A percentile compares a stretch with the other conserved stretches of the same genome.
These are phyloP conservation scores for Lomographa bimaculata DNA, from an alignment of 2,888 invertebrate genomes.

Conservation along the genomic window DNA sequence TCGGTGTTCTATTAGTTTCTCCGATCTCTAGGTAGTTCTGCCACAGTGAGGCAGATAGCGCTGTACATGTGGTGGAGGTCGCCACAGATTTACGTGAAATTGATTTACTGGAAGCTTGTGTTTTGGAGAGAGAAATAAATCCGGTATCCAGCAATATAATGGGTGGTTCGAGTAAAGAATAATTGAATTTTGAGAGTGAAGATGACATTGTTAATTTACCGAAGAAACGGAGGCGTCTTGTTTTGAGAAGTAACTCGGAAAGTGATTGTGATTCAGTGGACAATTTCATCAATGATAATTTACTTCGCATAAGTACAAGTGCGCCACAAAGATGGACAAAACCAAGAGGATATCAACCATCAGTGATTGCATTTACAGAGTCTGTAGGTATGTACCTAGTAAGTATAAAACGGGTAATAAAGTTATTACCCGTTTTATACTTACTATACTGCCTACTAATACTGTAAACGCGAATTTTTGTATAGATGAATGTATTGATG, in stretches of 20 bases:
- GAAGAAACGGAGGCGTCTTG: neutral
- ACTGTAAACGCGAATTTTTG: too few species aligned
- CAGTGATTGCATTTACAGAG: constrained; percentile 6
- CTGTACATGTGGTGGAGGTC: too few species aligned
- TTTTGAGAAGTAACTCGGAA: constrained; percentile 1
- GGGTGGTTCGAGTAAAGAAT: neutral
- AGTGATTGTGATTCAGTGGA: constrained; percentile 2
- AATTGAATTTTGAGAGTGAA: neutral
- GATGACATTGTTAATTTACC: neutral
- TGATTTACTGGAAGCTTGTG: neutral
- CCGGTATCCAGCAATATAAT: neutral
- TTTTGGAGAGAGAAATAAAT: neutral
- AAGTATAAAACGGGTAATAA: too few species aligned
- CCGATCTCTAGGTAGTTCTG: too few species aligned
- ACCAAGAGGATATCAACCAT: constrained; percentile 6
- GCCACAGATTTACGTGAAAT: too few species aligned
- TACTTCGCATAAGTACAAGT: neutral
- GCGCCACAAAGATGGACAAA: constrained; percentile 1
- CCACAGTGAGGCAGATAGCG: too few species aligned
- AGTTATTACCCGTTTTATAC: too few species aligned
- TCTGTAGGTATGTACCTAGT: constrained; percentile 4
- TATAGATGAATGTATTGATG: too few species aligned
- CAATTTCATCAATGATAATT: neutral
- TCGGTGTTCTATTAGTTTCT: too few species aligned
- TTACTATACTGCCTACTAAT: too few species aligned